A percentile compares a stretch with the other conserved stretches of the same genome.
These are phyloP conservation scores for Meloidogyne hapla DNA, from an alignment of 1,140 invertebrate species.

Conservation along the genomic window DNA sequence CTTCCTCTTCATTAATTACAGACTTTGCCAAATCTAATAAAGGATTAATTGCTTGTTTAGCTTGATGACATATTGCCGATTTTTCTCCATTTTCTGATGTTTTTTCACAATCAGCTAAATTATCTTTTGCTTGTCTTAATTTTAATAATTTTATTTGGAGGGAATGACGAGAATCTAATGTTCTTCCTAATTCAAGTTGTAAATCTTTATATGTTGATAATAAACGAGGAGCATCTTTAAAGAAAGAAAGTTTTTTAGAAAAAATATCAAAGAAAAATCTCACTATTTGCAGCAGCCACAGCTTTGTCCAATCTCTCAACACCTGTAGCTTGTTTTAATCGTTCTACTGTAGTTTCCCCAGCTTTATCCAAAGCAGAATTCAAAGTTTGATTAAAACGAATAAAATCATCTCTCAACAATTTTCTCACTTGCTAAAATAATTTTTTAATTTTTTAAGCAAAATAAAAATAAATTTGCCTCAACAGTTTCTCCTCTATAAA, in stretches of 20 bases:
- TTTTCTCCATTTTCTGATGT: constrained; percentile 9
- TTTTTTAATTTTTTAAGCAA: background rate
- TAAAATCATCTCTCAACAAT: constrained; percentile 40
- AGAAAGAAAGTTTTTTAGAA: constrained; percentile 4
- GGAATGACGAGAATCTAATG: constrained; percentile 18
- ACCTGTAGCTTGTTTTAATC: constrained; percentile 38
- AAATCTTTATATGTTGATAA: constrained; percentile 10
- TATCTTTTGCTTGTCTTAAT: constrained; percentile 15
- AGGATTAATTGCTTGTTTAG: constrained; percentile 10
- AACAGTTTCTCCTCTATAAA: constrained; percentile 59
- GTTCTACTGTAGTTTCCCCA: constrained; percentile 35
- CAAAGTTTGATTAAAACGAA: constrained; percentile 35
- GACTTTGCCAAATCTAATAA: constrained; percentile 8
- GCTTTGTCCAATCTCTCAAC: constrained; percentile 37
- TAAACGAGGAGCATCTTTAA: constrained; percentile 1
- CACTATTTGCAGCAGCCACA: constrained; percentile 31
- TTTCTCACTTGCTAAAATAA: constrained; percentile 42
- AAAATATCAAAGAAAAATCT: constrained; percentile 22
- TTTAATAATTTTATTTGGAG: constrained; percentile 23
- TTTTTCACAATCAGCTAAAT: constrained; percentile 18
- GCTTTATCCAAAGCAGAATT: constrained; percentile 24
- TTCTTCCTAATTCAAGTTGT: constrained; percentile 14
- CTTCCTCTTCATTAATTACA: constrained; percentile 6
- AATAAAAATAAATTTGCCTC: constrained; percentile 38
- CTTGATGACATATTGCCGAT: constrained; percentile 26